A percentile compares a stretch with the other conserved stretches of the same genome.
phyloP scores from a whole-genome alignment of 30 jellyfish, hydroid and myxozoan species.

The Haliclystus octoradiatus region DNA sequence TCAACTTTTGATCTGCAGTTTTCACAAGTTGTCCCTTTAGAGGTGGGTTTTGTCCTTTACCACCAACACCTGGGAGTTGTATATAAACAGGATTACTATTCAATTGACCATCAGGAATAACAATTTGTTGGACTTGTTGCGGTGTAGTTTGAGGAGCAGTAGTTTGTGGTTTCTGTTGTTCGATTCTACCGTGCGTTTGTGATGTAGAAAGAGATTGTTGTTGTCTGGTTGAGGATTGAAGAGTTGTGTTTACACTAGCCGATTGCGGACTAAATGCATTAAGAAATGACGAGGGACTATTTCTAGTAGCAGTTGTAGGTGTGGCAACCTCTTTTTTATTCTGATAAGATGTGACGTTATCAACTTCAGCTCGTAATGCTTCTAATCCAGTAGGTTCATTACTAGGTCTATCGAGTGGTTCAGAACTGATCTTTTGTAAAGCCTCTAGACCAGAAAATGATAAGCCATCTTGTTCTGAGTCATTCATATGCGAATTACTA shows the following conservation, averaged over 20 bases:
- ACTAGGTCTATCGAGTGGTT: not conserved
- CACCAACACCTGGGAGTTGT: not conserved
- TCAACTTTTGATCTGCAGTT: conserved; percentile 82
- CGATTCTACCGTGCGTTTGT: no score
- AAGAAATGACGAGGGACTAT: not conserved
- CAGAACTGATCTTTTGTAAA: not conserved
- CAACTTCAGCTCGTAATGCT: not conserved
- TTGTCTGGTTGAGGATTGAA: not conserved
- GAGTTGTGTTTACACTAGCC: not conserved
- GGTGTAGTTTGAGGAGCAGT: not conserved
- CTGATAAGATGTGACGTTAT: not conserved
- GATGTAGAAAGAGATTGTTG: not conserved
- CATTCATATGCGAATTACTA: not conserved
- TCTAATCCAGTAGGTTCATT: not conserved
- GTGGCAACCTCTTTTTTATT: not conserved
- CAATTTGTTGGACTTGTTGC: not conserved
- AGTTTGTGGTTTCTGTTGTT: not conserved
- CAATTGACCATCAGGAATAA: not conserved
- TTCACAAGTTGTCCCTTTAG: conserved; percentile 81
- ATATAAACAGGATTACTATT: no score
- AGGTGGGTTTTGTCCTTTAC: conserved; percentile 1
- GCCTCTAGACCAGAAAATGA: not conserved
- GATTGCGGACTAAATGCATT: not conserved
- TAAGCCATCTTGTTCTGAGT: not conserved
- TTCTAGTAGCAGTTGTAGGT: not conserved